Percentiles rank a stretch among this genome's conserved stretches.
phyloP scores from a whole-genome alignment of 2,113 vertebrate genomes.

The Sphaerodactylus townsendi region DNA sequence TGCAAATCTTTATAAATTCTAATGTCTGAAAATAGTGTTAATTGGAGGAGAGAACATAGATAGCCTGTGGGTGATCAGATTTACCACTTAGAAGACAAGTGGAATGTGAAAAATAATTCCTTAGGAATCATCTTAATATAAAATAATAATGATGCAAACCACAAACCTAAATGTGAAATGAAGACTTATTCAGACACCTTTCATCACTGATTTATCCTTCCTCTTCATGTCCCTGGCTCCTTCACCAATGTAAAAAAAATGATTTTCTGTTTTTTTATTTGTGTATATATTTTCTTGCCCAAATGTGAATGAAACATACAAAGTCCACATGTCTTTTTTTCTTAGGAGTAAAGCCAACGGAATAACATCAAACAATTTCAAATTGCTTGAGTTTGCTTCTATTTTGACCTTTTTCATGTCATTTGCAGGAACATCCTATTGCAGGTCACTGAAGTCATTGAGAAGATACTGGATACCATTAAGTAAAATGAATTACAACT shows the following conservation, averaged over 20 bases:
- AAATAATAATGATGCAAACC: constrained; percentile 55
- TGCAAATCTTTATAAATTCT: constrained; percentile 1
- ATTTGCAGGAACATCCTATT: background rate
- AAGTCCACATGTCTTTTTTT: too few species aligned
- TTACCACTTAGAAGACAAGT: constrained; percentile 36
- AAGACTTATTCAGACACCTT: constrained; percentile 43
- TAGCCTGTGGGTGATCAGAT: constrained; percentile 17
- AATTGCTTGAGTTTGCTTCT: too few species aligned
- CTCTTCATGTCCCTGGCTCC: background rate
- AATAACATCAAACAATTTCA: too few species aligned
- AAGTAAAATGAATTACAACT: background rate
- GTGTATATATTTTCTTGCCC: background rate
- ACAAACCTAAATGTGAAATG: constrained; percentile 11
- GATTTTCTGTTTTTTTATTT: constrained; percentile 32
- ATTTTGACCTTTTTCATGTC: background rate
- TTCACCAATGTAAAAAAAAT: constrained; percentile 44
- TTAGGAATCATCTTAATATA: background rate
- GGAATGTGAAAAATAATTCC: constrained; percentile 53
- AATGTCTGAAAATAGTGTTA: background rate
- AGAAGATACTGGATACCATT: too few species aligned
- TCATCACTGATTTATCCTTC: constrained; percentile 11
- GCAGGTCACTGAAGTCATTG: background rate
- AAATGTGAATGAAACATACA: background rate
- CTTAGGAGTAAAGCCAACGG: too few species aligned
- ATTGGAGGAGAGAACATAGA: constrained; percentile 29